phyloP scores from a whole-genome alignment of 1,140 invertebrate genomes.

The Aphelenchoides besseyi region DNA sequence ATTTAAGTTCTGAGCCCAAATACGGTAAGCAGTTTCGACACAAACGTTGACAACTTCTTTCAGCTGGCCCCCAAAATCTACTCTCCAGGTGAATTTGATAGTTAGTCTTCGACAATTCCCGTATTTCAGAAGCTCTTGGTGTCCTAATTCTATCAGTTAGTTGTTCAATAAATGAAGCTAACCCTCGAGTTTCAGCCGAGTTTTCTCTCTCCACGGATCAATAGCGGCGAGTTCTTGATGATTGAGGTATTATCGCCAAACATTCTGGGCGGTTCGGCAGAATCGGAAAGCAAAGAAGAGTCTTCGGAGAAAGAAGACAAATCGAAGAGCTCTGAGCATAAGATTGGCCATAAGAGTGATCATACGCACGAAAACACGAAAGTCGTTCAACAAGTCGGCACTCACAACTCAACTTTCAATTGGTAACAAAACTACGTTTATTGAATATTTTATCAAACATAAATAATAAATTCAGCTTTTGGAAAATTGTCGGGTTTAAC shows the following conservation, averaged over 20 bases:
- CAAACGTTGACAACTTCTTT: not conserved
- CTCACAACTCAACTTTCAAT: not conserved
- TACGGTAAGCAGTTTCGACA: no score
- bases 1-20: no score
- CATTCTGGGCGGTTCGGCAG: constrained; percentile 18
- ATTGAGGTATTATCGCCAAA: constrained; percentile 25
- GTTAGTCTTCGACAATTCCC: no score
- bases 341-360: no score
- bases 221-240: constrained; percentile 23
- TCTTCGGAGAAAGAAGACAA: not conserved
- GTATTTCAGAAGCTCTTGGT: not conserved
- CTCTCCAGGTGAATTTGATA: not conserved
- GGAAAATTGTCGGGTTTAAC: no score
- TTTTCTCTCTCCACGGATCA: constrained; percentile 14
- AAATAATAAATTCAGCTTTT: not conserved
- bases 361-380: no score
- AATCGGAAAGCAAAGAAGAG: constrained; percentile 4
- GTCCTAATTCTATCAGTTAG: no score
- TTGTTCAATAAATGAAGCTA: no score
- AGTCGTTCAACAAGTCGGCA: not conserved
- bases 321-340: no score
- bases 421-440: not conserved
- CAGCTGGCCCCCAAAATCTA: not conserved
- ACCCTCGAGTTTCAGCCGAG: not conserved
- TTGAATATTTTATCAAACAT: not conserved